Evolutionary conservation across 2,113 vertebrate species (phyloP), one percentile per base, ranked within the genome.

Genomic region (Grammomys surdaster): DNA sequence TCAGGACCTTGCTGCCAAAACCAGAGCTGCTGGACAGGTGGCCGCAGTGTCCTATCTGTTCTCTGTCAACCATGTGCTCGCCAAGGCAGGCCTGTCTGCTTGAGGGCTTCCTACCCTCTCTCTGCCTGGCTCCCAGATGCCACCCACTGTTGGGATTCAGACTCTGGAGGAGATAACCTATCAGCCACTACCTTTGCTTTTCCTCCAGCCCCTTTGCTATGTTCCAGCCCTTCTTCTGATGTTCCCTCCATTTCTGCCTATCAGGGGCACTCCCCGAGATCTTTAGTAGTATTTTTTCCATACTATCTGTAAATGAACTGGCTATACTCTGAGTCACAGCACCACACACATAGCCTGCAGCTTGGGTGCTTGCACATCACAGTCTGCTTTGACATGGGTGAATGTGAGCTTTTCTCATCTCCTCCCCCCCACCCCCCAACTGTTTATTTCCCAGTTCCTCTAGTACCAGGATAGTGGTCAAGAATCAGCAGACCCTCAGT

Each of bases 231-330:
- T 95, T 70, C 81, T 93, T 91, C 90, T 85, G 73, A 67, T 54
- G 36, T 84, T 94, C 95, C 87, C 96, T 88, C 81, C 95, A 96
- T 93, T 97, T 94, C 95, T 88, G 60, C 97, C 75, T 14, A 9
- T 65, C 1, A 0, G 24, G 46, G 72, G 78, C 88, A 28, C 85
- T 97, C 72, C 9, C 93, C 95, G 90, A 93, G 88, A 56, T 65
- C 78, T 91, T 98, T 95, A 98, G 97, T 98, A 97, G 96, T 94
- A 89, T 91, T 94, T 97, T 92, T 67, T 95, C 89, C 96, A 36
- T 97, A 63, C 90, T 91, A 56, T 93, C 73, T 77, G 40, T 95
- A 92, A 97, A n/a, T 95, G 88, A 58, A 69, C 63, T 72, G 80
- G 81, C 95, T 96, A 65, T 77, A 31, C 84, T 96, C 93, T 91